phyloP scores from a whole-genome alignment of 2,888 invertebrate genomes.

The Romanomermis culicivorax region DNA sequence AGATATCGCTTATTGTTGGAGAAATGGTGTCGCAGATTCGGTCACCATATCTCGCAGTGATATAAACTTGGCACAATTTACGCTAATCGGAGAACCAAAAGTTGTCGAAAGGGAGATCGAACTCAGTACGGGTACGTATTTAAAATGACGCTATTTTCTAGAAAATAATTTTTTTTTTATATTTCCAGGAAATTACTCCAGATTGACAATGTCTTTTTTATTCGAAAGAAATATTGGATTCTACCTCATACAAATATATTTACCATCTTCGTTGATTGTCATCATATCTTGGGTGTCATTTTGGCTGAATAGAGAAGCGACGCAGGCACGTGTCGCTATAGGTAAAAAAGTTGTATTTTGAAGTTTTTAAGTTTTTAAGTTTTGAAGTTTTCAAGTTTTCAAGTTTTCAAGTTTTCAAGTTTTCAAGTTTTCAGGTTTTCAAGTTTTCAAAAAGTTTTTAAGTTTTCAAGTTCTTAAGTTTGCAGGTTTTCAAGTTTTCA shows the following conservation, averaged over 20 bases:
- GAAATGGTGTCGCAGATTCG: constrained; percentile 15
- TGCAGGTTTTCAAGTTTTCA: constrained; percentile 9
- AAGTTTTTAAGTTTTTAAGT: too few relatives aligned
- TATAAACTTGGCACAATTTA: constrained; percentile 30
- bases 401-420: too few relatives aligned
- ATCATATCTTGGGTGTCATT: constrained; percentile 29
- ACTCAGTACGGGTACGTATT: constrained; percentile 21
- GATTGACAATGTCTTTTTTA: constrained; percentile 25
- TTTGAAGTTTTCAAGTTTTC: too few relatives aligned
- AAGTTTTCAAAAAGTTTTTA: too few relatives aligned
- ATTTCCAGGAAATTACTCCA: constrained; percentile 28
- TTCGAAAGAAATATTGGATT: constrained; percentile 28
- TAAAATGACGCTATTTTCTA: not conserved
- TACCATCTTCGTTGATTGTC: constrained; percentile 27
- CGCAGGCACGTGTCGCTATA: constrained; percentile 29
- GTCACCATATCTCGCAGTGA: constrained; percentile 26
- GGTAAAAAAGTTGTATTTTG: too few relatives aligned
- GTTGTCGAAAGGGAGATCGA: constrained; percentile 24
- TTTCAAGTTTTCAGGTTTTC: too few relatives aligned
- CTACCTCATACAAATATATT: constrained; percentile 29
- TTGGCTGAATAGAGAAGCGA: constrained; percentile 29
- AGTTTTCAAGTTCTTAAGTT: too few relatives aligned
- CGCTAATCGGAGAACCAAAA: constrained; percentile 22
- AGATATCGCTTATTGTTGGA: constrained; percentile 30
- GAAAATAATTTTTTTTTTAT: not conserved